Conservation (phyloP, 2,113 vertebrate species). For the Corythoichthys haematopterus region DNA sequence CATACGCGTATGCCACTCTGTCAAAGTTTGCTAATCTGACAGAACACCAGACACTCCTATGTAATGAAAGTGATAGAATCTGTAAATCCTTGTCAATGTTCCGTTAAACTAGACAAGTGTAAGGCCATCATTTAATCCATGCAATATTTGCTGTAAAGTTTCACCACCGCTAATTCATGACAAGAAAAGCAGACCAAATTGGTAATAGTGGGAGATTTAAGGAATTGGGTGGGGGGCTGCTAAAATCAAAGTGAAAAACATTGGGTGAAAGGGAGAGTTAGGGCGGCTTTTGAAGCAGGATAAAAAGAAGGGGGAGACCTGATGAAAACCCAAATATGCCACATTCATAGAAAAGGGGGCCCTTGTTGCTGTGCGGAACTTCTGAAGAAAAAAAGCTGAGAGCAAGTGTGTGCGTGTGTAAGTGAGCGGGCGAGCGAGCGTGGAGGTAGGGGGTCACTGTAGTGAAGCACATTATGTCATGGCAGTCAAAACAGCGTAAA, state of each 20-base stretch:
- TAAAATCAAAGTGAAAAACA: conserved; percentile 82
- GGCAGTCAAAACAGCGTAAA: conserved; percentile 79
- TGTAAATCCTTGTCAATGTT: conserved; percentile 3
- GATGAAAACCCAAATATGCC: conserved; percentile 69
- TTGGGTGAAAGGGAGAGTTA: conserved; percentile 58
- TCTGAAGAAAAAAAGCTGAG: conserved; percentile 49
- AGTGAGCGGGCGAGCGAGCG: background rate
- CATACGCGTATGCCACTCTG: too few relatives aligned
- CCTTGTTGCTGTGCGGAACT: conserved; percentile 55
- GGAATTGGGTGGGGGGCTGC: conserved; percentile 17
- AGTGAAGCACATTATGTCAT: conserved; percentile 78
- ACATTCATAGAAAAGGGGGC: conserved; percentile 65
- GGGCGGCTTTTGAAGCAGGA: conserved; percentile 13
- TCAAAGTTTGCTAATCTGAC: background rate
- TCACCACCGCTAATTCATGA: conserved; percentile 38
- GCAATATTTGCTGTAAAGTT: conserved; percentile 42
- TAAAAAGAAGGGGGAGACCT: conserved; percentile 33
- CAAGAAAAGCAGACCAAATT: conserved; percentile 38
- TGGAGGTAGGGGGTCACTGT: conserved; percentile 57
- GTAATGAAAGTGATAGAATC: background rate
- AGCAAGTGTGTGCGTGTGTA: conserved; percentile 14
- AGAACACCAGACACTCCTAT: background rate
- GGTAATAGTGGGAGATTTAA: conserved; percentile 31
- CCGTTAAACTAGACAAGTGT: conserved; percentile 17
- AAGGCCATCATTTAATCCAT: conserved; percentile 33